Conservation (phyloP, 1,140 invertebrate species). For the Bilobella aurantiaca region DNA sequence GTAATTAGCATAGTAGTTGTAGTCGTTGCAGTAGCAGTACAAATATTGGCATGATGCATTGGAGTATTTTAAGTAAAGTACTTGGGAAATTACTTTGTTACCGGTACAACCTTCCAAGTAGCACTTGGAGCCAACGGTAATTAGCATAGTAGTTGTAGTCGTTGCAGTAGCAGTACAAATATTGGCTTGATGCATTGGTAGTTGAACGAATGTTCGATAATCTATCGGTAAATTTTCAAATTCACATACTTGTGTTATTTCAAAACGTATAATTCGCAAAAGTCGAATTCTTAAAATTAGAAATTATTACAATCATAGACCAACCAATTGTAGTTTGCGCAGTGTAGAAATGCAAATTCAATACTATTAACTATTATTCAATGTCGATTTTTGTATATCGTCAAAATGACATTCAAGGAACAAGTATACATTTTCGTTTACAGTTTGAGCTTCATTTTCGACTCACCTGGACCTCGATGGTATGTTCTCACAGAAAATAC, state of each 20-base stretch:
- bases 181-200: slow-evolving; percentile 46
- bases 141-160: not conserved
- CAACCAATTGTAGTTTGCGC: not conserved
- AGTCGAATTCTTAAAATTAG: slow-evolving; percentile 40
- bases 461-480: slow-evolving; percentile 52
- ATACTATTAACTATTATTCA: no score
- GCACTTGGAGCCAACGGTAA: slow-evolving; percentile 12
- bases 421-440: no score
- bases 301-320: not conserved
- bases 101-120: slow-evolving; percentile 18
- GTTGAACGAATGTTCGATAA: slow-evolving; percentile 64
- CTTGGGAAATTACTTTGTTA: not conserved
- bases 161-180: slow-evolving; percentile 25
- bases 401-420: no score
- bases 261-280: no score
- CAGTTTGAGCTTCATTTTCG: no score
- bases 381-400: no score
- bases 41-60: slow-evolving; percentile 40
- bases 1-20: not conserved
- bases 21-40: slow-evolving; percentile 12
- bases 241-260: no score
- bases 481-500: slow-evolving; percentile 52
- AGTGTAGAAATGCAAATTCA: not conserved
- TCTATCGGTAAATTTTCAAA: no score
- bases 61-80: slow-evolving; percentile 40